These are phyloP conservation scores for Eptatretus burgeri DNA, from an alignment of 2,113 vertebrate genomes.

Conservation along the genomic window DNA sequence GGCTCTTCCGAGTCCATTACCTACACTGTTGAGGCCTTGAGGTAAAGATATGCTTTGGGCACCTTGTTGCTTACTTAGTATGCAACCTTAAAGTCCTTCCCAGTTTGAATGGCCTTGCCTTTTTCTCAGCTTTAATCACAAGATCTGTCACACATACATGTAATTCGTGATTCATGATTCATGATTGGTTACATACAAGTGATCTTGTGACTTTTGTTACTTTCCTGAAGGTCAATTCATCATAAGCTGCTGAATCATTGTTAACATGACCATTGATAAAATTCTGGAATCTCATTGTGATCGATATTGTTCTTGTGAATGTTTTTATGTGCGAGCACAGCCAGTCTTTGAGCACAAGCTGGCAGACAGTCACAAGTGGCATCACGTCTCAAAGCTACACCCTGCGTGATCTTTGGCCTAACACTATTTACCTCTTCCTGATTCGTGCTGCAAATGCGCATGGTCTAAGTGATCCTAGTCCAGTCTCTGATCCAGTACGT, in stretches of 20 bases:
- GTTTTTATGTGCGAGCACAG: constrained; percentile 16
- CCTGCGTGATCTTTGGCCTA: constrained; percentile 55
- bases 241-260: too few relatives aligned
- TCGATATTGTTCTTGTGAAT: too few relatives aligned
- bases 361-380: constrained; percentile 86
- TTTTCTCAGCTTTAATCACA: not conserved
- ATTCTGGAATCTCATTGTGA: too few relatives aligned
- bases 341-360: constrained; percentile 94
- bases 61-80: too few relatives aligned
- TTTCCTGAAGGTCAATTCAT: too few relatives aligned
- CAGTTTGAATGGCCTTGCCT: not conserved
- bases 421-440: constrained; percentile 97
- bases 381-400: constrained; percentile 56
- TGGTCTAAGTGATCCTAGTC: constrained; percentile 84
- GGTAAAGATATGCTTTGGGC: constrained; percentile 23
- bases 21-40: constrained; percentile 94
- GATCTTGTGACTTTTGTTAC: too few relatives aligned
- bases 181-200: too few relatives aligned
- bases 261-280: too few relatives aligned
- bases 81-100: too few relatives aligned
- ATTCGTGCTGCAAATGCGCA: constrained; percentile 67
- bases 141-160: not conserved
- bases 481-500: constrained; percentile 74
- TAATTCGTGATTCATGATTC: too few relatives aligned
- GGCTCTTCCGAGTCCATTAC: constrained; percentile 42